Evolutionary conservation across 2,888 invertebrate species (phyloP).

Genomic region (Rhimphoctona megacephalus): DNA sequence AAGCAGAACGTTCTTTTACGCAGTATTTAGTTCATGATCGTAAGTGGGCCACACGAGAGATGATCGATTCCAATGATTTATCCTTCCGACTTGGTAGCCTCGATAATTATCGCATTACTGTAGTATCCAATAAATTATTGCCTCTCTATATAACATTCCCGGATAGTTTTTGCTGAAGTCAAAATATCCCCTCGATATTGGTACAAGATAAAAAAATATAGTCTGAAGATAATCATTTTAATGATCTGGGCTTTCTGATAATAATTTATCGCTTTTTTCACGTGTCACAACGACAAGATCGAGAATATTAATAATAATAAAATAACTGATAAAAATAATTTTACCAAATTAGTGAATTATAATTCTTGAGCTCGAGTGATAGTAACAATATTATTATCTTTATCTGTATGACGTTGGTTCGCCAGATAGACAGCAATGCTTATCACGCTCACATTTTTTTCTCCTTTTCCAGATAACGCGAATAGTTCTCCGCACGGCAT

Average conservation of each 20-base stretch:
- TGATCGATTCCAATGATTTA: slow-evolving; percentile 18
- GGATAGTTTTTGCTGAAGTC: background rate
- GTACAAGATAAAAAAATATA: slow-evolving; percentile 23
- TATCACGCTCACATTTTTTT: slow-evolving; percentile 32
- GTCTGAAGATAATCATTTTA: background rate
- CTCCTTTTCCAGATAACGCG: slow-evolving; percentile 25
- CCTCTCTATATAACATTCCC: background rate
- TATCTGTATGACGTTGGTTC: slow-evolving; percentile 17
- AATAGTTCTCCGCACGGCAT: slow-evolving; percentile 4
- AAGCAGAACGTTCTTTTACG: slow-evolving; percentile 64
- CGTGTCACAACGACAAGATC: background rate
- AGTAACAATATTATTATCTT: slow-evolving; percentile 27
- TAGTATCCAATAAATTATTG: background rate
- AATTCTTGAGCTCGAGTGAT: slow-evolving; percentile 10
- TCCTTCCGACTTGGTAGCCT: background rate
- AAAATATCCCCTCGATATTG: slow-evolving; percentile 16
- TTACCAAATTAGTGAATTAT: slow-evolving; percentile 15
- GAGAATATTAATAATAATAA: slow-evolving; percentile 1
- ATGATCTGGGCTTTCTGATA: background rate
- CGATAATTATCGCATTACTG: slow-evolving; percentile 26
- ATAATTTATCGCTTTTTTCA: background rate
- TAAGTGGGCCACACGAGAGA: slow-evolving; percentile 32
- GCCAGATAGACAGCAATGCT: slow-evolving; percentile 23
- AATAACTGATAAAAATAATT: slow-evolving; percentile 13
- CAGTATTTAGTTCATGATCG: slow-evolving; percentile 53